Percentiles rank a stretch among this genome's conserved stretches.
These are phyloP conservation scores for Progne subis DNA, from an alignment of 2,113 vertebrate species.

Conservation along the genomic window DNA sequence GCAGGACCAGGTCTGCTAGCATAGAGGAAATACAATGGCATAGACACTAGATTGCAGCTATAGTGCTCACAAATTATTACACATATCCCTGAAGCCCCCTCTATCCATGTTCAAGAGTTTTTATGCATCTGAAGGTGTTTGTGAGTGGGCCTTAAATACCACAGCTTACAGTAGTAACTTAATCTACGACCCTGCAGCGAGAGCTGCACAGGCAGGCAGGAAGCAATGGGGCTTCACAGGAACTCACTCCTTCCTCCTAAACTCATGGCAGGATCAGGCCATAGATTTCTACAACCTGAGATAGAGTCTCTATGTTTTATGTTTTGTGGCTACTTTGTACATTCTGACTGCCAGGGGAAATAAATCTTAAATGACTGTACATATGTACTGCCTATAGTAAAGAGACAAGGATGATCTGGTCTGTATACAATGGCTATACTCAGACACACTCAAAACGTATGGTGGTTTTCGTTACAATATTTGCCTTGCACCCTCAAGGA, in stretches of 20 bases:
- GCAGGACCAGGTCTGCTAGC: not conserved
- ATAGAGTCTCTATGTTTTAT: not conserved
- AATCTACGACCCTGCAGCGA: not conserved
- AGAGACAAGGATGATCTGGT: not conserved
- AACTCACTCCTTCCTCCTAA: not conserved
- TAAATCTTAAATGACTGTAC: not conserved
- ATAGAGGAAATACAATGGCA: not conserved
- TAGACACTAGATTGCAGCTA: not conserved
- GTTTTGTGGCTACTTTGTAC: slow-evolving; percentile 1
- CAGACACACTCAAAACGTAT: not conserved
- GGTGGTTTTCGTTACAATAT: slow-evolving; percentile 29
- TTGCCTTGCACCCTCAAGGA: slow-evolving; percentile 13
- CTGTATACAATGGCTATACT: not conserved
- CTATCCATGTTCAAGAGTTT: not conserved
- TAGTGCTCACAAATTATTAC: not conserved
- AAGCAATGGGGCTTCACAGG: not conserved
- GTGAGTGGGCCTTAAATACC: not conserved
- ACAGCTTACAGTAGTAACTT: not conserved
- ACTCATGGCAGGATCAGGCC: not conserved
- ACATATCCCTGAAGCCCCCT: rapidly evolving
- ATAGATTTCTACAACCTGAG: not conserved
- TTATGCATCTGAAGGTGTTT: not conserved
- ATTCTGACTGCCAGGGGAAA: not conserved
- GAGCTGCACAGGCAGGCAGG: not conserved
- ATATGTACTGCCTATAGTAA: not conserved